phyloP scores from a whole-genome alignment of 1,140 invertebrate genomes.

The Drosophila santomea region DNA sequence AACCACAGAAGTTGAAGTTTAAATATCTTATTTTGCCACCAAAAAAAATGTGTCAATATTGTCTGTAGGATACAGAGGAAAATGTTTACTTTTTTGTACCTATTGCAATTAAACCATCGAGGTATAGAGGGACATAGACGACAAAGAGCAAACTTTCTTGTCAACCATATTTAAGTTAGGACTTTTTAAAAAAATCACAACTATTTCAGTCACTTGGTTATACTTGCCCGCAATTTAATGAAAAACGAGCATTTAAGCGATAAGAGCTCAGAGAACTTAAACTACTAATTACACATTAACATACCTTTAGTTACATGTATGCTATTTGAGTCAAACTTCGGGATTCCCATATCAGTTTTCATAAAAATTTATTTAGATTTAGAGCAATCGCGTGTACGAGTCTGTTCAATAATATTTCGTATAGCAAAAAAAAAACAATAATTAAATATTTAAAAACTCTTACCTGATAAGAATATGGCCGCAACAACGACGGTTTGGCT shows the following conservation, averaged over 20 bases:
- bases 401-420: constrained; percentile 34
- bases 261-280: constrained; percentile 46
- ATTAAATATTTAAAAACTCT: constrained; percentile 55
- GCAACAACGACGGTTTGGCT: constrained; percentile 10
- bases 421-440: constrained; percentile 37
- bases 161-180: constrained; percentile 31
- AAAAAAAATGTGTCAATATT: background rate
- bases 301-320: constrained; percentile 35
- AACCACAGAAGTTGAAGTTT: background rate
- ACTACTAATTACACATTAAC: constrained; percentile 34
- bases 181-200: background rate
- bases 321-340: constrained; percentile 59
- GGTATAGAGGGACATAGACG: background rate
- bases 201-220: constrained; percentile 5
- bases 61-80: background rate
- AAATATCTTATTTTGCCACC: background rate
- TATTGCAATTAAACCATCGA: constrained; percentile 6
- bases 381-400: constrained; percentile 25
- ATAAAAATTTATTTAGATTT: constrained; percentile 62
- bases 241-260: constrained; percentile 36
- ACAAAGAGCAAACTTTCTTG: constrained; percentile 32
- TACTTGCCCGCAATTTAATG: constrained; percentile 21
- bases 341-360: constrained; percentile 44
- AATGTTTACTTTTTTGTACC: background rate
- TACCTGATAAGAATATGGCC: constrained; percentile 36